These are phyloP conservation scores for Aphaenogaster rudis DNA, from an alignment of 1,140 invertebrate species.

Conservation along the genomic window DNA sequence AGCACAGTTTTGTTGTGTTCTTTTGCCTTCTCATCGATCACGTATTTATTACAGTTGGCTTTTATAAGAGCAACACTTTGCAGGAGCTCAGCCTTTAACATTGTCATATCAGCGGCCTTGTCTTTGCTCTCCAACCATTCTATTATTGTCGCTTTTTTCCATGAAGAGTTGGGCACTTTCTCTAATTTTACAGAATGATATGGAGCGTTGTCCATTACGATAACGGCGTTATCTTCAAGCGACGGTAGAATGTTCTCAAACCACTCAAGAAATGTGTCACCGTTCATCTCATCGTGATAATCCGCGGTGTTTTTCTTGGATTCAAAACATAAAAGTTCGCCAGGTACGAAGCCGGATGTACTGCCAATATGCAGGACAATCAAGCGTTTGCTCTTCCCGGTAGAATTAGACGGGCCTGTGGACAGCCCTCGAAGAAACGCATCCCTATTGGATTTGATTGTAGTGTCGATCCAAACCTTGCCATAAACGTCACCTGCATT, in stretches of 20 bases:
- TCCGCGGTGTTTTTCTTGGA: not conserved
- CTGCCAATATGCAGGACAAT: slow-evolving; percentile 25
- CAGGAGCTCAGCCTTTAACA: slow-evolving; percentile 3
- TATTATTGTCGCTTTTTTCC: slow-evolving; percentile 12
- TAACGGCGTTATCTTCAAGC: not conserved
- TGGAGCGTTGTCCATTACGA: not conserved
- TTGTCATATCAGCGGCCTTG: not conserved
- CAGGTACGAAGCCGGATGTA: too few species aligned
- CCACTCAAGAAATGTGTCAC: slow-evolving; percentile 30
- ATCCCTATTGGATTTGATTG: not conserved
- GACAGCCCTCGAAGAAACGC: not conserved
- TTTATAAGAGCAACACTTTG: not conserved
- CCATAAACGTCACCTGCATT: not conserved
- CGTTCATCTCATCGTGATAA: slow-evolving; percentile 19
- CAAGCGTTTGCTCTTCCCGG: not conserved
- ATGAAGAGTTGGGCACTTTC: not conserved
- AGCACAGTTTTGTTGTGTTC: not conserved
- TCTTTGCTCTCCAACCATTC: slow-evolving; percentile 8
- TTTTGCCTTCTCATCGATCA: slow-evolving; percentile 22
- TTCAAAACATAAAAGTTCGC: too few species aligned
- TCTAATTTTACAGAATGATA: not conserved
- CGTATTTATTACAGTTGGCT: not conserved
- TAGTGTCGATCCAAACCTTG: not conserved
- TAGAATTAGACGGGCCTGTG: not conserved
- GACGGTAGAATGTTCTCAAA: slow-evolving; percentile 8